Base-by-base conservation (phyloP, 2,797 vertebrate genomes). In the Rhinogobio ventralis region DNA sequence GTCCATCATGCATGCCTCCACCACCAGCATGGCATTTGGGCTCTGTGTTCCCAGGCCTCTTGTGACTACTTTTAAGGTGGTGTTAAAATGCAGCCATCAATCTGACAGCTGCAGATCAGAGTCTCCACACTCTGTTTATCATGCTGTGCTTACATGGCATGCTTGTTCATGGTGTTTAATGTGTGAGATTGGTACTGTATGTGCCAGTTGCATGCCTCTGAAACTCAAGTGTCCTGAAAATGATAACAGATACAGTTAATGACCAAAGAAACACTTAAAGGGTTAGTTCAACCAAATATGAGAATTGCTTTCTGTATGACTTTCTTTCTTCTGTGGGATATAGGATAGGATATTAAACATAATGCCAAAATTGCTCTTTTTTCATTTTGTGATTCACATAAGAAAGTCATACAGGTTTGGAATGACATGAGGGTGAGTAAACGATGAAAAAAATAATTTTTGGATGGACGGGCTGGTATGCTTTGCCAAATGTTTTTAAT, bases 1-100 rank as follows among this genome's bases (percentile, higher is more conserved):
- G 57, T 51, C 8, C 28, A 51, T 75, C 30, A 55, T 33, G 15
- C 15, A 19, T 7, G 5, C 49, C 7, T 51, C 19, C 19, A 53
- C 51, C 30, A 72, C 4, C 68, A 78, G 74, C n/a, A 20, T 72
- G 51, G 20, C 67, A 73, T 39, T 42, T 46, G 23, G n/a, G 30
- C 30, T 46, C 7, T 46, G 62, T 68, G 71, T 49, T 25, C 36
- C 33, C 20, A 68, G 80, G 28, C 64, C 73, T 53, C 42, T 25
- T 28, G 30, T 33, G 17, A 23, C 49, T 79, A 36, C 73, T 74
- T 87, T 69, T 86, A 78, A 72, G 81, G 81, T 36, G 75, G 71
- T 73, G 73, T 73, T 55, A 81, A 76, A 86, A 72, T 87, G 83
- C 71, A 71, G n/a, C 10, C 19, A 80, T 39, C 25, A 5, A 25